Percentiles rank a stretch among this genome's conserved stretches.
phyloP scores from a whole-genome alignment of 2,888 invertebrate genomes.

The Entomobrya proxima region DNA sequence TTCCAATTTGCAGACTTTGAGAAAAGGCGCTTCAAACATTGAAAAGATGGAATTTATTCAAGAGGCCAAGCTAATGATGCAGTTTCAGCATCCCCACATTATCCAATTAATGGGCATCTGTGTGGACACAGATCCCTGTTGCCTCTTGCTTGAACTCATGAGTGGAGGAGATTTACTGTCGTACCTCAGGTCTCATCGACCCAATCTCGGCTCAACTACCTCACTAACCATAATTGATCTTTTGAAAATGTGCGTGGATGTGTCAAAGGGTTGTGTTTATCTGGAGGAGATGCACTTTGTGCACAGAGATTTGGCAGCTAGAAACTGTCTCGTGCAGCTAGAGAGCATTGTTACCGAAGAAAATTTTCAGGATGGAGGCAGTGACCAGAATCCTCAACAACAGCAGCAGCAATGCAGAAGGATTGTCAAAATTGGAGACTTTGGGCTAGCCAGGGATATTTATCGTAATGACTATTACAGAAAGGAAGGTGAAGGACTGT shows the following conservation, averaged over 20 bases:
- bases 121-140: constrained; percentile 93
- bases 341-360: constrained; percentile 72
- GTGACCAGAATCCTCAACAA: constrained; percentile 75
- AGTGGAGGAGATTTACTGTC: constrained; percentile 96
- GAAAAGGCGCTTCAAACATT: constrained; percentile 92
- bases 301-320: constrained; percentile 95
- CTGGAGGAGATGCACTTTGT: constrained; percentile 98
- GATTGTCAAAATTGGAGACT: constrained; percentile 97
- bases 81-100: constrained; percentile 97
- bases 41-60: constrained; percentile 96
- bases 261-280: constrained; percentile 95
- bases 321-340: constrained; percentile 90
- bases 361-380: background rate
- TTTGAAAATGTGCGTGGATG: constrained; percentile 95
- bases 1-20: constrained; percentile 83
- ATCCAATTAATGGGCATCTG: constrained; percentile 95
- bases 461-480: constrained; percentile 98
- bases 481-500: constrained; percentile 89
- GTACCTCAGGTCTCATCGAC: constrained; percentile 89
- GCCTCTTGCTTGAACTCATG: constrained; percentile 98
- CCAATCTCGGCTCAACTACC: constrained; percentile 81
- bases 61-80: constrained; percentile 97
- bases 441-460: constrained; percentile 96
- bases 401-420: constrained; percentile 80
- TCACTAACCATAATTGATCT: constrained; percentile 87